Percentiles rank a stretch among this genome's conserved stretches.
phyloP scores from a whole-genome alignment of 2,797 vertebrate species.

The Galaxias olidus region DNA sequence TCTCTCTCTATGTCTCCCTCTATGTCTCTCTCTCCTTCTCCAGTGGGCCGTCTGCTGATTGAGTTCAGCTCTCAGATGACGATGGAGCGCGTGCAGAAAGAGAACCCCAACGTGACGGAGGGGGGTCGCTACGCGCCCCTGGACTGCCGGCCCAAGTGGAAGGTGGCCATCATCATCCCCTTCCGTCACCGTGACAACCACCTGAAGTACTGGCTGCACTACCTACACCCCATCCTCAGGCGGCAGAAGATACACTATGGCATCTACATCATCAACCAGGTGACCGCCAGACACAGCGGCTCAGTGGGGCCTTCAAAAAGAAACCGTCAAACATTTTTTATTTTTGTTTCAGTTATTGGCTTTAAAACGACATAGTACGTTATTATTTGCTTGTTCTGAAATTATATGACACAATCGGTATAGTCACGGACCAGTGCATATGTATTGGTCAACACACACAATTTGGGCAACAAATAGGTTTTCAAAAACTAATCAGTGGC shows the following conservation, averaged over 20 bases:
- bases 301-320: neutral
- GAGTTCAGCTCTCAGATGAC: constrained; percentile 98
- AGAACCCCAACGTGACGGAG: constrained; percentile 92
- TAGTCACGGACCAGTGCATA: too few species aligned
- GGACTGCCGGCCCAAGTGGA: constrained; percentile 90
- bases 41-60: constrained; percentile 96
- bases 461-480: too few species aligned
- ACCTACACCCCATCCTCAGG: constrained; percentile 94
- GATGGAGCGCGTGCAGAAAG: constrained; percentile 94
- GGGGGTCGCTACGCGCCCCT: constrained; percentile 90
- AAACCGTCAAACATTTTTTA: too few species aligned
- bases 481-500: too few species aligned
- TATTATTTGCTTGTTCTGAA: too few species aligned
- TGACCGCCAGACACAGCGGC: constrained; percentile 42
- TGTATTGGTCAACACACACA: too few species aligned
- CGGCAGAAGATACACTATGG: constrained; percentile 95
- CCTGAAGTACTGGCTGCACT: constrained; percentile 98
- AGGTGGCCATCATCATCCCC: constrained; percentile 97
- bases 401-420: too few species aligned
- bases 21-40: neutral
- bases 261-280: constrained; percentile 98
- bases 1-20: neutral
- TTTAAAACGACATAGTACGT: too few species aligned
- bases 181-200: constrained; percentile 96
- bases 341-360: too few species aligned